phyloP scores from a whole-genome alignment of 2,888 invertebrate species.

The Colletes collaris region DNA sequence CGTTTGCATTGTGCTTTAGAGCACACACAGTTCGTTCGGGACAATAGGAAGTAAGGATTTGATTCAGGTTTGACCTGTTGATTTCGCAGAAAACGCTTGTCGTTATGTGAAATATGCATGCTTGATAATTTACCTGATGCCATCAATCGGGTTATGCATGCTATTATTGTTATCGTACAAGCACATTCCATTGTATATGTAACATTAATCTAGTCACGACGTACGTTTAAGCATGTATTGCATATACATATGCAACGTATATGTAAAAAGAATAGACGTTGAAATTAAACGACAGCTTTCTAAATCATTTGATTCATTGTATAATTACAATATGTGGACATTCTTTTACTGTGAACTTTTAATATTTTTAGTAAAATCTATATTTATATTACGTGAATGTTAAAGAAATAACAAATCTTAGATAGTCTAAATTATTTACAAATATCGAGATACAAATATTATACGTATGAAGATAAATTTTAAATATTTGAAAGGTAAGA shows the following conservation, averaged over 20 bases:
- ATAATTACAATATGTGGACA: too few relatives aligned
- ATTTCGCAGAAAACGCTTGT: constrained; percentile 42
- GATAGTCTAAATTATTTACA: too few relatives aligned
- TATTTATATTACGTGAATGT: too few relatives aligned
- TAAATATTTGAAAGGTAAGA: too few relatives aligned
- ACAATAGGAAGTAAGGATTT: constrained; percentile 26
- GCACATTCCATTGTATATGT: not conserved
- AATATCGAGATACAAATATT: too few relatives aligned
- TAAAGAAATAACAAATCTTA: too few relatives aligned
- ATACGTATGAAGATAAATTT: too few relatives aligned
- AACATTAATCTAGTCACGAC: not conserved
- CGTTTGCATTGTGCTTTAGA: constrained; percentile 15
- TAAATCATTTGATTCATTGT: too few relatives aligned
- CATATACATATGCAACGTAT: not conserved
- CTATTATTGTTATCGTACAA: constrained; percentile 16
- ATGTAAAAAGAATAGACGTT: not conserved
- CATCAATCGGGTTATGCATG: constrained; percentile 42
- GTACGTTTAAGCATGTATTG: not conserved
- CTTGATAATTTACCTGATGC: constrained; percentile 47
- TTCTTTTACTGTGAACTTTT: too few relatives aligned
- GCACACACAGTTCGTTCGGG: constrained; percentile 8
- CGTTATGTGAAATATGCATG: constrained; percentile 44
- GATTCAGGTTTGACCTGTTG: constrained; percentile 48
- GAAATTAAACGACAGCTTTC: constrained; percentile 4
- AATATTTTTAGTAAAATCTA: too few relatives aligned